phyloP scores from a whole-genome alignment of 1,140 invertebrate genomes.

The Wiebesia pumilae region DNA sequence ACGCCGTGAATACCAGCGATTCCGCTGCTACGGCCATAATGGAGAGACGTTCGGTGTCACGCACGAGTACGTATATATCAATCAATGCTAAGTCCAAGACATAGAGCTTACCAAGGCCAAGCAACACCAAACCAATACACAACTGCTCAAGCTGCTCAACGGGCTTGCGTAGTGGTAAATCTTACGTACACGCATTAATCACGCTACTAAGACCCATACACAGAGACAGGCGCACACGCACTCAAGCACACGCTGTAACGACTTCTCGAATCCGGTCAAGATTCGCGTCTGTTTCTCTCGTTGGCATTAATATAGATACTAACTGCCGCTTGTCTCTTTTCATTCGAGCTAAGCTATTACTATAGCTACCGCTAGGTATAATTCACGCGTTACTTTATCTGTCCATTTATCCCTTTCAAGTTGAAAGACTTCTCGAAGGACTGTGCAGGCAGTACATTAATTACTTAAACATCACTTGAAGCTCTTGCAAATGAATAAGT shows the following conservation, averaged over 20 bases:
- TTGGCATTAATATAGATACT: slow-evolving; percentile 30
- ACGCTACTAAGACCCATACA: slow-evolving; percentile 23
- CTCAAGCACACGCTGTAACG: not conserved
- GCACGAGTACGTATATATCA: slow-evolving; percentile 46
- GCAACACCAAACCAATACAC: slow-evolving; percentile 45
- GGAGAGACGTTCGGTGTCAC: slow-evolving; percentile 43
- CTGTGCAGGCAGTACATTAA: not conserved
- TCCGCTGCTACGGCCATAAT: slow-evolving; percentile 20
- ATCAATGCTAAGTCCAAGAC: slow-evolving; percentile 55
- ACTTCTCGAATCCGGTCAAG: not conserved
- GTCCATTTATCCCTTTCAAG: not conserved
- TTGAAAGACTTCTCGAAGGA: not conserved
- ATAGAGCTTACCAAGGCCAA: slow-evolving; percentile 51
- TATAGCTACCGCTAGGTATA: not conserved
- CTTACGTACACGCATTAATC: slow-evolving; percentile 44
- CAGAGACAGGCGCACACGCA: not conserved
- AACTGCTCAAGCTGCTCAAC: slow-evolving; percentile 39
- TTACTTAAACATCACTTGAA: not conserved
- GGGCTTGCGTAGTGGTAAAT: slow-evolving; percentile 40
- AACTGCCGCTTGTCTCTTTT: slow-evolving; percentile 11
- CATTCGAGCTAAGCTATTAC: slow-evolving; percentile 18
- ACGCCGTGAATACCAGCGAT: slow-evolving; percentile 30
- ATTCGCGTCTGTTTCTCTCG: slow-evolving; percentile 21
- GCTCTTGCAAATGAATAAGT: not conserved
- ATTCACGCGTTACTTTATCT: not conserved